These are phyloP conservation scores for Wasmannia auropunctata DNA, from an alignment of 1,140 invertebrate species.

Conservation along the genomic window DNA sequence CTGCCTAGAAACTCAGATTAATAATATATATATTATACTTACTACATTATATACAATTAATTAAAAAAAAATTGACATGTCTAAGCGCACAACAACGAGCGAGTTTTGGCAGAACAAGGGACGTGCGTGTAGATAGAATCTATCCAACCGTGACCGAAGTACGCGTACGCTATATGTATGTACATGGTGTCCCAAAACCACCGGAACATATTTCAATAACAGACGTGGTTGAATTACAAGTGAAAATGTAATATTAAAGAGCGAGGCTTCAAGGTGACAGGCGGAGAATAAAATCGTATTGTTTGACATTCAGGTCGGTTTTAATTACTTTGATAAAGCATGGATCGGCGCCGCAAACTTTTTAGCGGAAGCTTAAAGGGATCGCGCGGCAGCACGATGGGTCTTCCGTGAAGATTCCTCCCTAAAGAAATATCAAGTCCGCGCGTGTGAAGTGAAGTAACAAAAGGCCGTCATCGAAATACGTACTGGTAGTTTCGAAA, in stretches of 20 bases:
- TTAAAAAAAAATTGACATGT: constrained; percentile 74
- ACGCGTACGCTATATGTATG: too few species aligned
- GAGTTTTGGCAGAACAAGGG: constrained; percentile 79
- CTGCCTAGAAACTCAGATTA: constrained; percentile 83
- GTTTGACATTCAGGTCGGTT: not conserved
- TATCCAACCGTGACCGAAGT: constrained; percentile 64
- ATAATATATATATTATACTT: constrained; percentile 75
- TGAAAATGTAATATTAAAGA: not conserved
- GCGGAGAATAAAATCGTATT: not conserved
- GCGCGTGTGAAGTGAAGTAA: not conserved
- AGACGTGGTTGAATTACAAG: not conserved
- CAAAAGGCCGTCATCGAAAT: not conserved
- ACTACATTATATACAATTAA: constrained; percentile 77
- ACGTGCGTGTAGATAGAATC: constrained; percentile 68
- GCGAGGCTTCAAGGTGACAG: not conserved
- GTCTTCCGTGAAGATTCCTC: not conserved
- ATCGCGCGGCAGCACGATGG: not conserved
- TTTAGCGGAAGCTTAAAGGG: not conserved
- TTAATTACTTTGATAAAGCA: constrained; percentile 2
- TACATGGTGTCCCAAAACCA: constrained; percentile 17
- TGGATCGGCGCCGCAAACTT: not conserved
- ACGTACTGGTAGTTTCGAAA: constrained; percentile 39
- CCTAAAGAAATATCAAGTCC: not conserved
- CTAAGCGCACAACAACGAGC: constrained; percentile 85
- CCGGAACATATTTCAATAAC: constrained; percentile 28